These are phyloP conservation scores for Cryptus viduatorius DNA, from an alignment of 2,888 invertebrate genomes.

Conservation along the genomic window DNA sequence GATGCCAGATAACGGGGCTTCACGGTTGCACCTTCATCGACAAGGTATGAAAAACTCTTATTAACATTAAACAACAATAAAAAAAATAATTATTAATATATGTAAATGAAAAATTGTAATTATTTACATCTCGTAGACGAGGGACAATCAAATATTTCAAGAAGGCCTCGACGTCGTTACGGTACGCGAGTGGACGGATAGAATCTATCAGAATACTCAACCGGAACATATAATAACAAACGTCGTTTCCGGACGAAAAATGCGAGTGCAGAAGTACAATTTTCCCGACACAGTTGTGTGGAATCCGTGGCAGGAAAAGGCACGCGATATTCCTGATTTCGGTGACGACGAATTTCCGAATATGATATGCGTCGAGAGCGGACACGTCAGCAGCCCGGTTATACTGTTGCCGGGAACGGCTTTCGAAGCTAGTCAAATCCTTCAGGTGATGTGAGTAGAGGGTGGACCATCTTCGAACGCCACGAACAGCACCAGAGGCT, in stretches of 20 bases:
- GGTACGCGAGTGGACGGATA: conserved; percentile 96
- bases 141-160: conserved; percentile 94
- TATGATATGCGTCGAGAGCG: conserved; percentile 98
- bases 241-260: conserved; percentile 95
- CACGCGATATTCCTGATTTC: conserved; percentile 96
- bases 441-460: conserved; percentile 90
- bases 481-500: conserved; percentile 73
- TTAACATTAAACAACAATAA: background rate
- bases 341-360: conserved; percentile 98
- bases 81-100: background rate
- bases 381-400: conserved; percentile 94
- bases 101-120: conserved; percentile 7
- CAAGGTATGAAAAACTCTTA: conserved; percentile 87
- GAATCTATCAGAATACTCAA: conserved; percentile 96
- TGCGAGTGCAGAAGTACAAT: conserved; percentile 97
- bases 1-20: conserved; percentile 96
- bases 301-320: conserved; percentile 98
- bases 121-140: conserved; percentile 87
- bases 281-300: conserved; percentile 98
- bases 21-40: conserved; percentile 96
- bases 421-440: conserved; percentile 96
- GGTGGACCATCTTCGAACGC: conserved; percentile 83
- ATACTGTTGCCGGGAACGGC: conserved; percentile 95
- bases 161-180: conserved; percentile 96
- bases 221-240: conserved; percentile 97